Percentiles rank a stretch among this genome's conserved stretches.
phyloP scores from a whole-genome alignment of 2,113 vertebrate genomes.

The Tursiops truncatus region DNA sequence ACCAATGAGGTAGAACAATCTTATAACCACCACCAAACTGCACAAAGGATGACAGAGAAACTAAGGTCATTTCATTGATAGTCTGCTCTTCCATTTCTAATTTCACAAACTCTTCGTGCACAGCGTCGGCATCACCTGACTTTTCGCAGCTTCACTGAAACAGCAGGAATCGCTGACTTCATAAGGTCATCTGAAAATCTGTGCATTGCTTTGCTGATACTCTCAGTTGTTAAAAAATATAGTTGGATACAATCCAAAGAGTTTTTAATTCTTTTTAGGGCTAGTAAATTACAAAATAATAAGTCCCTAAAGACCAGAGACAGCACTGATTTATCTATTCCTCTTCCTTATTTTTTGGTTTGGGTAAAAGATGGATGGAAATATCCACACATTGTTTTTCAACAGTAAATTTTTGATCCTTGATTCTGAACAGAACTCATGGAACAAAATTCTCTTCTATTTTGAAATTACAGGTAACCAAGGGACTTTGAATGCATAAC shows the following conservation, averaged over 20 bases:
- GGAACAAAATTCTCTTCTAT: slow-evolving; percentile 52
- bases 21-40: neutral
- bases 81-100: slow-evolving; percentile 3
- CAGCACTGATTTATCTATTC: slow-evolving; percentile 59
- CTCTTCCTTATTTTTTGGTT: slow-evolving; percentile 53
- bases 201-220: slow-evolving; percentile 63
- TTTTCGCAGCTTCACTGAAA: slow-evolving; percentile 77
- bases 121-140: slow-evolving; percentile 61
- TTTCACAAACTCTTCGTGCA: slow-evolving; percentile 36
- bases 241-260: slow-evolving; percentile 77
- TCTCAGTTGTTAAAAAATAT: slow-evolving; percentile 77
- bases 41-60: slow-evolving; percentile 2
- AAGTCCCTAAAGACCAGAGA: slow-evolving; percentile 76
- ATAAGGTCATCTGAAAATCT: slow-evolving; percentile 62
- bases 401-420: slow-evolving; percentile 61
- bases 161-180: slow-evolving; percentile 53
- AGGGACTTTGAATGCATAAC: neutral
- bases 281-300: slow-evolving; percentile 76
- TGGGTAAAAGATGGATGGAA: slow-evolving; percentile 60
- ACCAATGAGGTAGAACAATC: slow-evolving; percentile 11
- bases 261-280: slow-evolving; percentile 77
- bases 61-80: slow-evolving; percentile 48
- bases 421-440: slow-evolving; percentile 57
- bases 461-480: slow-evolving; percentile 53
- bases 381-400: slow-evolving; percentile 58